A percentile compares a stretch with the other conserved stretches of the same genome.
phyloP scores from a whole-genome alignment of 2,113 vertebrate species.

The Poeciliopsis retropinna region DNA sequence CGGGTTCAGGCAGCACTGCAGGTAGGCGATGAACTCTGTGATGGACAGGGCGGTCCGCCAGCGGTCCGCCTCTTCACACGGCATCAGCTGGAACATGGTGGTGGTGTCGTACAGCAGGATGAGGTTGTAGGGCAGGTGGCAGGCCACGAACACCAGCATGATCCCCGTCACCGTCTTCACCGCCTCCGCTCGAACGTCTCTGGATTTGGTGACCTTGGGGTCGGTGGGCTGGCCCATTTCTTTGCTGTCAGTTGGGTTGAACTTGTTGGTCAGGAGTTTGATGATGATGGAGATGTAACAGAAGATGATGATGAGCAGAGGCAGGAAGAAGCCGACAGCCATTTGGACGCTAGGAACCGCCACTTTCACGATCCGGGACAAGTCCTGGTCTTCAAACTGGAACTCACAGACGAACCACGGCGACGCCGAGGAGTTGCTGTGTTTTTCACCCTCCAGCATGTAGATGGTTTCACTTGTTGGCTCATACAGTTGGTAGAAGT shows the following conservation, averaged over 20 bases:
- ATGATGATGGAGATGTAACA: constrained; percentile 85
- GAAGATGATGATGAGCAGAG: constrained; percentile 84
- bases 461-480: rapidly evolving
- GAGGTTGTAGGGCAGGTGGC: constrained; percentile 88
- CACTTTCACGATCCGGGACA: constrained; percentile 71
- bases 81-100: constrained; percentile 47
- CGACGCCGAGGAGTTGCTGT: rapidly evolving
- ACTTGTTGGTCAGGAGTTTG: constrained; percentile 84
- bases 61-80: constrained; percentile 46
- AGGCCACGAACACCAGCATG: constrained; percentile 85
- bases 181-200: constrained; percentile 43
- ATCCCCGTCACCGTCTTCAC: constrained; percentile 87
- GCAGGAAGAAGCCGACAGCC: constrained; percentile 86
- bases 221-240: constrained; percentile 38
- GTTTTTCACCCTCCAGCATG: rapidly evolving
- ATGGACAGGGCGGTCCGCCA: constrained; percentile 48
- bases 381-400: constrained; percentile 21
- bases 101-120: constrained; percentile 76
- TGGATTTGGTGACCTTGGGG: too few relatives aligned
- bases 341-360: constrained; percentile 82
- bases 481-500: constrained; percentile 68
- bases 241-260: constrained; percentile 72
- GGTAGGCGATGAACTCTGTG: constrained; percentile 86
- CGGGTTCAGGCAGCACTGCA: constrained; percentile 93
- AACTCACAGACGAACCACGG: constrained; percentile 77